Base-by-base conservation (phyloP, 2,113 vertebrate species). In the Alethe diademata region DNA sequence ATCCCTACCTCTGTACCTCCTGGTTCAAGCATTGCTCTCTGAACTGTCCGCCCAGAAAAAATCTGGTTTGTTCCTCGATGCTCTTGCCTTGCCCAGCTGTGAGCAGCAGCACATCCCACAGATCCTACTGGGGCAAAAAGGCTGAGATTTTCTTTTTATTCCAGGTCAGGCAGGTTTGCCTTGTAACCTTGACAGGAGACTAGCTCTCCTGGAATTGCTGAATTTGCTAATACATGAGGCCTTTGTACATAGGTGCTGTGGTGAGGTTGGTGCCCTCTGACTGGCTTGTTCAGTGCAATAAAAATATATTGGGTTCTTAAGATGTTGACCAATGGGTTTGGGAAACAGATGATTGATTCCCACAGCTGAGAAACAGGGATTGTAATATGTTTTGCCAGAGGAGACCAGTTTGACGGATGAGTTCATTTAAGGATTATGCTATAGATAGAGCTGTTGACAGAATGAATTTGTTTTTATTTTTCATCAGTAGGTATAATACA, bases 361-460 rank as follows among this genome's bases (percentile, higher is more conserved):
- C 97, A 96, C 98, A 98, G 98, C 98, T 98, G 98, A 98, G 97
- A 93, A 93, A 76, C 92, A 53, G 26, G 97, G 96, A 97, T 96
- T 97, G 97, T 96, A 73, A 70, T 94, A 79, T 93, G 65, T 95
- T 95, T 95, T 92, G 97, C 98, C 92, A 97, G 97, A 82, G 78
- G 95, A 97, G 97, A 60, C 81, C 65, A 64, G 94, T 95, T 96
- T 96, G 97, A 98, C 40, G 84, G 96, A 95, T 91, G 96, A 97
- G 95, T 97, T 97, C 86, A 92, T 95, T 97, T 95, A 78, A 96
- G 94, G 96, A 94, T 88, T 93, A 96, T 78, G 94, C 98, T 98
- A 97, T 98, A 98, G 97, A 98, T 98, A 98, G 98, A 98, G 94
- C 91, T 97, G 98, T 98, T 97, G 98, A 98, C 98, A 98, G 97